Evolutionary conservation across 2,888 invertebrate genomes (phyloP).

Genomic region (Acleris cristana): DNA sequence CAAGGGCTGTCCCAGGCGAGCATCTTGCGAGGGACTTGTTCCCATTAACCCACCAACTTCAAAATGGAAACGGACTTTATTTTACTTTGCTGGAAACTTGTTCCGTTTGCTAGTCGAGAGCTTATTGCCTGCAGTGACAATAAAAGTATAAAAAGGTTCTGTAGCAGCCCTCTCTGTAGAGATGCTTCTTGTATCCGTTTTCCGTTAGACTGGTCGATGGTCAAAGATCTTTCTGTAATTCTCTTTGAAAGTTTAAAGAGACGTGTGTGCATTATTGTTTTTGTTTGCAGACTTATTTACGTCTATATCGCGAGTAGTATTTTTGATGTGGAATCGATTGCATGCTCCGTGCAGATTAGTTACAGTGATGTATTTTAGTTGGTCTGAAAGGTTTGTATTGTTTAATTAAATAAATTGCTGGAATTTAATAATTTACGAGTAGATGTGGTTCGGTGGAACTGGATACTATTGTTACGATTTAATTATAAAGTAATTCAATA

Average conservation of each 20-base stretch:
- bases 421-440: too few relatives aligned
- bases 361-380: too few relatives aligned
- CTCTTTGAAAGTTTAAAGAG: background rate
- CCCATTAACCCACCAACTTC: slow-evolving; percentile 33
- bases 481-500: too few relatives aligned
- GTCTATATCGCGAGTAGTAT: too few relatives aligned
- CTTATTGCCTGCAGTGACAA: slow-evolving; percentile 30
- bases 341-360: too few relatives aligned
- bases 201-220: slow-evolving; percentile 2
- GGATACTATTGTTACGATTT: too few relatives aligned
- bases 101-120: slow-evolving; percentile 17
- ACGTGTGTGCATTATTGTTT: background rate
- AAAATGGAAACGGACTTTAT: slow-evolving; percentile 34
- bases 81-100: slow-evolving; percentile 32
- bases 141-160: slow-evolving; percentile 28
- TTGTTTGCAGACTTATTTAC: background rate
- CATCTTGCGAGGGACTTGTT: slow-evolving; percentile 9
- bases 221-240: background rate
- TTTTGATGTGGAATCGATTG: too few relatives aligned
- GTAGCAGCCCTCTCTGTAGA: slow-evolving; percentile 2
- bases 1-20: slow-evolving; percentile 9
- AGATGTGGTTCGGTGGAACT: too few relatives aligned
- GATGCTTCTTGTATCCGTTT: background rate
- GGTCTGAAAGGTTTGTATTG: too few relatives aligned
- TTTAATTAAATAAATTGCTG: too few relatives aligned